Conservation (phyloP, 2,797 vertebrate species). For the Avahi laniger region DNA sequence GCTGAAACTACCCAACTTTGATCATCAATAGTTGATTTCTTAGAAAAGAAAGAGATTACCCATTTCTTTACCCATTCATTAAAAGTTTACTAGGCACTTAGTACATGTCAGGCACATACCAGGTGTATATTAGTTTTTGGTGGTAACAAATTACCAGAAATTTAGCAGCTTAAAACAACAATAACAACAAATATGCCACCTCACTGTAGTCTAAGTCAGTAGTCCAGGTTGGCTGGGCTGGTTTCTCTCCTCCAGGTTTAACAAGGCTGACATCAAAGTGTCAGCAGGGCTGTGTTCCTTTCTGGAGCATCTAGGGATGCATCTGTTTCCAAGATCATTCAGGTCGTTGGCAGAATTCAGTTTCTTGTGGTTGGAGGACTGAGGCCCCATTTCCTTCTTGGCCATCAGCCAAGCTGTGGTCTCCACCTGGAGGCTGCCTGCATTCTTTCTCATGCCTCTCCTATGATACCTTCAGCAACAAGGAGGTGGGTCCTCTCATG, state of each 20-base stretch:
- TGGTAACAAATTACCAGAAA: background rate
- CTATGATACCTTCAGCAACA: background rate
- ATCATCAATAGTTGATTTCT: background rate
- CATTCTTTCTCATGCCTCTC: background rate
- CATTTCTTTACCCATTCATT: background rate
- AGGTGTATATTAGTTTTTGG: background rate
- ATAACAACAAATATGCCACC: background rate
- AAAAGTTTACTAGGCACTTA: background rate
- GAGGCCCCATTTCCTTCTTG: background rate
- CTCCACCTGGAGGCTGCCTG: background rate
- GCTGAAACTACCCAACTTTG: background rate
- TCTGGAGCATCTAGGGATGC: background rate
- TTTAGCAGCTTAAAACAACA: background rate
- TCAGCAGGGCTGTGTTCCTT: background rate
- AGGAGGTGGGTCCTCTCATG: background rate
- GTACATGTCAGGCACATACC: background rate
- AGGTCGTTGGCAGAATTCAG: background rate
- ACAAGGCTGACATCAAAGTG: background rate
- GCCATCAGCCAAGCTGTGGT: background rate
- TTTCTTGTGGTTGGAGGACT: background rate
- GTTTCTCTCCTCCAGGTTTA: background rate
- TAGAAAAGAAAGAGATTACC: background rate
- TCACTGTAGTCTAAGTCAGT: background rate
- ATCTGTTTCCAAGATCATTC: background rate
- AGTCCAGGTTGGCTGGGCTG: background rate